Base-by-base conservation (phyloP, 2,888 invertebrate genomes). In the Tenthredo distinguenda region DNA sequence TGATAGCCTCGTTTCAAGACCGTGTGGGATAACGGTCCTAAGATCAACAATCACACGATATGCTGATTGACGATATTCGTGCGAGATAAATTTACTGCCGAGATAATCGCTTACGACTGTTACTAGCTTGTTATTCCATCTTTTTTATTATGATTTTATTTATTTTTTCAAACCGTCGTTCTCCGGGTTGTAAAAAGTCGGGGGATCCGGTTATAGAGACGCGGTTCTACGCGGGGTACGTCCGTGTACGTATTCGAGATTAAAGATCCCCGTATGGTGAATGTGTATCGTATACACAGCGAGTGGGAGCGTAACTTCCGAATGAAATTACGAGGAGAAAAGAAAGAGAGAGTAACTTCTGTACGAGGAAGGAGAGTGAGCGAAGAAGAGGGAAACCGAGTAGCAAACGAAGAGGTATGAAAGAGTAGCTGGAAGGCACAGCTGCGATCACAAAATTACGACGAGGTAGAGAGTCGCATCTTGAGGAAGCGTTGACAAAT, bases 401-500 rank as follows among this genome's bases (percentile, higher is more conserved):
- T n/a, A 74, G 43, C 9, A 47, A 74, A 26, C 43, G 26, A 47
- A 81, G 40, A 62, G 21, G 81, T 40, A 81, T 12, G 40, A 62
- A 81, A 62, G 68, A 83, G 83, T 71, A 68, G 47, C 43, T 10
- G 84, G 74, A 81, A 74, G 88, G 84, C 90, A 86, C 89, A 89
- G 88, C 89, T 89, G 90, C 88, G 86, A 86, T 87, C 85, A 88
- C 88, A 87, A 88, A 89, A 90, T 89, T 90, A 88, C 89, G 88
- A 87, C 88, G 86, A 85, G 87, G 86, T 65, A 85, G 85, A 85
- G 84, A 68, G 84, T 85, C 84, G 86, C 87, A 87, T 87, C 88
- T 88, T 87, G 86, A 90, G 88, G 87, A 90, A 89, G 90, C 92
- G 90, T 92, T 93, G 93, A 93, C 93, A 93, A 93, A 93, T 93